phyloP scores from a whole-genome alignment of 1,140 invertebrate genomes.

The Belonocnema kinseyi region DNA sequence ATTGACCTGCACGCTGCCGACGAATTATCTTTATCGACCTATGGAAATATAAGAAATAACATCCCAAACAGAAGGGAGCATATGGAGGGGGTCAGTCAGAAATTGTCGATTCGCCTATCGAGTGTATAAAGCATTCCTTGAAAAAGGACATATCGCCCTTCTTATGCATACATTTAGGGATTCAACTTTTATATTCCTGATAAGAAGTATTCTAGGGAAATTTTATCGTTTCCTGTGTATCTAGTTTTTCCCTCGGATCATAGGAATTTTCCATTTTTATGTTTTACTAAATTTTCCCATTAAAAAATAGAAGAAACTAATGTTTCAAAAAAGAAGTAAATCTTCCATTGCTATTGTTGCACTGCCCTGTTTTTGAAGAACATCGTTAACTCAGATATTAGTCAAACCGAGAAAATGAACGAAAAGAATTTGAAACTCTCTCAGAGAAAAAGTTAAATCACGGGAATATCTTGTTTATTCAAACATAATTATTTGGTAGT shows the following conservation, averaged over 20 bases:
- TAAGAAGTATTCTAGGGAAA: not conserved
- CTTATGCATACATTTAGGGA: not conserved
- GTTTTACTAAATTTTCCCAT: too few relatives aligned
- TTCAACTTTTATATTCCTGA: not conserved
- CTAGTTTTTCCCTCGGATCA: not conserved
- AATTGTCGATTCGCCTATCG: conserved; percentile 7
- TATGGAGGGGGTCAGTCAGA: conserved; percentile 6
- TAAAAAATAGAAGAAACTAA: not conserved
- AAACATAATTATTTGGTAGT: too few relatives aligned
- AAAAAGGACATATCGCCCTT: not conserved
- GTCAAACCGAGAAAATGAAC: too few relatives aligned
- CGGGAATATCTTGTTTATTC: too few relatives aligned
- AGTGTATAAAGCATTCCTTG: not conserved
- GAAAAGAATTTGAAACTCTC: too few relatives aligned
- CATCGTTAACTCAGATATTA: too few relatives aligned
- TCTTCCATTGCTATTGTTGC: too few relatives aligned
- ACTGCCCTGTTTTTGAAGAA: too few relatives aligned
- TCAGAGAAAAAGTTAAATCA: too few relatives aligned
- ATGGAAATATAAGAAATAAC: conserved; percentile 5
- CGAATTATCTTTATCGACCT: conserved; percentile 47
- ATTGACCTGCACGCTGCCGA: conserved; percentile 42
- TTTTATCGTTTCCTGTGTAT: not conserved
- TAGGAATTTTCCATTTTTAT: not conserved
- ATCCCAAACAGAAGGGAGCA: not conserved
- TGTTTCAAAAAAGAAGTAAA: not conserved